Evolutionary conservation across 1,140 invertebrate genomes (phyloP).

Genomic region (Gonioctena quinquepunctata): DNA sequence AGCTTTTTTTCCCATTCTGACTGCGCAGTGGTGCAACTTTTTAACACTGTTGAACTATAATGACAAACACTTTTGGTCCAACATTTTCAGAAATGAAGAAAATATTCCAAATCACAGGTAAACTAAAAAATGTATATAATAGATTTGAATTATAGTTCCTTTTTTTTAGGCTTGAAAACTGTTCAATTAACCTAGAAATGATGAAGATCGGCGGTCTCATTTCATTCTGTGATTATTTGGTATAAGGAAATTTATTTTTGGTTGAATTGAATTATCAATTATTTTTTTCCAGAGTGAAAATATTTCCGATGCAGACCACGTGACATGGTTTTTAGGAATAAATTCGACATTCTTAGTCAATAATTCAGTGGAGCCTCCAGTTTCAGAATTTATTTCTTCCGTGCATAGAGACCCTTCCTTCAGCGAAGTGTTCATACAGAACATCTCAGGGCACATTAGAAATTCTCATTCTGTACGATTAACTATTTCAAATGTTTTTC

Average conservation of each 20-base stretch:
- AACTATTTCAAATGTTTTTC: not conserved
- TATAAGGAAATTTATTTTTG: constrained; percentile 54
- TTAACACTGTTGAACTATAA: constrained; percentile 70
- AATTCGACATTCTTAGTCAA: constrained; percentile 71
- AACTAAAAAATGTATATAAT: too few species aligned
- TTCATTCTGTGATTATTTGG: constrained; percentile 73
- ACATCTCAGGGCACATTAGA: constrained; percentile 60
- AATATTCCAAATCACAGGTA: not conserved
- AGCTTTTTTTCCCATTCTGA: constrained; percentile 63
- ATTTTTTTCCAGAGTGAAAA: constrained; percentile 63
- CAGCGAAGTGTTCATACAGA: constrained; percentile 73
- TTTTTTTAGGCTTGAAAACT: not conserved
- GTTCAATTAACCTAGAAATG: constrained; percentile 59
- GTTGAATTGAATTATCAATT: not conserved
- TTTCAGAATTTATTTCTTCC: constrained; percentile 66
- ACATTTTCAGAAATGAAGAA: constrained; percentile 59
- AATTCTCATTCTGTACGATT: not conserved
- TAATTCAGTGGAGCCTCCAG: constrained; percentile 65
- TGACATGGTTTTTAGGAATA: constrained; percentile 78
- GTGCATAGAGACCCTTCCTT: constrained; percentile 69
- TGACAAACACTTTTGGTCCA: constrained; percentile 65
- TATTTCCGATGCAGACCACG: constrained; percentile 70
- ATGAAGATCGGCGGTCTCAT: constrained; percentile 64
- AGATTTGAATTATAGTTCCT: too few species aligned
- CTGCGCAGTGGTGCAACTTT: constrained; percentile 73